Percentiles rank a stretch among this genome's conserved stretches.
Evolutionary conservation across 2,113 vertebrate genomes (phyloP).

Genomic region (Miniopterus natalensis): DNA sequence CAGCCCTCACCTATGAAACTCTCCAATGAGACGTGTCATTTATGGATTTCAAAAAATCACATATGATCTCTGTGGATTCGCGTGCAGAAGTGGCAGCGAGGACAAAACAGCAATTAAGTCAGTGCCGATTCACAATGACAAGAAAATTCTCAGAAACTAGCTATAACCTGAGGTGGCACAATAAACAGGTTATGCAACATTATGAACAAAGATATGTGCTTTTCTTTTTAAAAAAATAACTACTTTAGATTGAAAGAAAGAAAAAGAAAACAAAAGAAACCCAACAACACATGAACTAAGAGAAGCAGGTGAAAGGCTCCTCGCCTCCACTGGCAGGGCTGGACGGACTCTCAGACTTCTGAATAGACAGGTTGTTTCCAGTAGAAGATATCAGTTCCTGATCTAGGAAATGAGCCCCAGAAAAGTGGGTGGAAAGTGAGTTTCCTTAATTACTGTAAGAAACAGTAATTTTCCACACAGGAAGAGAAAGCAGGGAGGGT

Average conservation of each 20-base stretch:
- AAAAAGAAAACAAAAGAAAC: slow-evolving; percentile 27
- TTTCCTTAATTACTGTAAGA: slow-evolving; percentile 61
- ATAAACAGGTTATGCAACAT: slow-evolving; percentile 44
- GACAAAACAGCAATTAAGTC: slow-evolving; percentile 23
- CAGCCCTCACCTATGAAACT: not conserved
- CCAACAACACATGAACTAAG: not conserved
- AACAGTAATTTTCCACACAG: slow-evolving; percentile 77
- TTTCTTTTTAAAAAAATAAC: slow-evolving; percentile 56
- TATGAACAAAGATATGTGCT: not conserved
- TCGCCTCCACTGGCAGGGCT: not conserved
- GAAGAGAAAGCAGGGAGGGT: not conserved
- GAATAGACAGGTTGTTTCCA: slow-evolving; percentile 52
- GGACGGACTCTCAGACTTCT: not conserved
- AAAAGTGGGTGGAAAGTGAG: slow-evolving; percentile 72
- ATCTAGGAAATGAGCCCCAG: slow-evolving; percentile 66
- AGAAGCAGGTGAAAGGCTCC: slow-evolving; percentile 36
- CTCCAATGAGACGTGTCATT: not conserved
- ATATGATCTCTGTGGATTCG: not conserved
- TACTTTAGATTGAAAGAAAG: not conserved
- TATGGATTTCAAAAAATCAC: not conserved
- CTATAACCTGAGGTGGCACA: slow-evolving; percentile 53
- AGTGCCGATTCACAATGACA: not conserved
- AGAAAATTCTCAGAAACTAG: slow-evolving; percentile 42
- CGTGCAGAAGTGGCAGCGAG: not conserved
- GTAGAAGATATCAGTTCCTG: slow-evolving; percentile 55